Conservation (phyloP, 2,797 vertebrate species). For the Caiman crocodilus region DNA sequence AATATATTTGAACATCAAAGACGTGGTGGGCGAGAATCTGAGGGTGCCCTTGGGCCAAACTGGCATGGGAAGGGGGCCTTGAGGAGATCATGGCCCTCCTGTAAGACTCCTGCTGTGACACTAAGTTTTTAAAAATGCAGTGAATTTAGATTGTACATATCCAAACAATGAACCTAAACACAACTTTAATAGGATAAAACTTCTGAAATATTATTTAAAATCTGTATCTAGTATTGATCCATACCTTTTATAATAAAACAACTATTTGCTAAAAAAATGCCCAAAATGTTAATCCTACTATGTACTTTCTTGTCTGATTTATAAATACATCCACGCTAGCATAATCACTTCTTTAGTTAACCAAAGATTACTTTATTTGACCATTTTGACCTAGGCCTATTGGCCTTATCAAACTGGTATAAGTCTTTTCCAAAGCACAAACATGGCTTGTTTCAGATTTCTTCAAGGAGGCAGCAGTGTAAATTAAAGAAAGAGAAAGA, state of each 20-base stretch:
- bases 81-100: too few species aligned
- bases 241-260: not conserved
- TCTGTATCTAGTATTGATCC: not conserved
- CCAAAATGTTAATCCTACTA: not conserved
- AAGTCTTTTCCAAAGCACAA: not conserved
- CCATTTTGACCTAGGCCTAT: not conserved
- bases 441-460: not conserved
- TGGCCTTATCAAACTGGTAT: not conserved
- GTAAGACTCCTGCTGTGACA: too few species aligned
- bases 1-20: too few species aligned
- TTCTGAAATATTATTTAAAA: not conserved
- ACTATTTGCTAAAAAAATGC: not conserved
- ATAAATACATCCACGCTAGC: not conserved
- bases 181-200: not conserved
- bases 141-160: not conserved
- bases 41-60: too few species aligned
- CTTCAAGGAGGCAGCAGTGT: not conserved
- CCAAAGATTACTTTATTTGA: not conserved
- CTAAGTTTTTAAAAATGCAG: not conserved
- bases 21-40: too few species aligned
- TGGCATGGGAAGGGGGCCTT: too few species aligned
- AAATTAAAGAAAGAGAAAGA: not conserved
- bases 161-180: not conserved
- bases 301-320: not conserved
- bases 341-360: not conserved